A percentile compares a stretch with the other conserved stretches of the same genome.
Conservation (phyloP, 2,797 vertebrate species). For the Scyliorhinus canicula region DNA sequence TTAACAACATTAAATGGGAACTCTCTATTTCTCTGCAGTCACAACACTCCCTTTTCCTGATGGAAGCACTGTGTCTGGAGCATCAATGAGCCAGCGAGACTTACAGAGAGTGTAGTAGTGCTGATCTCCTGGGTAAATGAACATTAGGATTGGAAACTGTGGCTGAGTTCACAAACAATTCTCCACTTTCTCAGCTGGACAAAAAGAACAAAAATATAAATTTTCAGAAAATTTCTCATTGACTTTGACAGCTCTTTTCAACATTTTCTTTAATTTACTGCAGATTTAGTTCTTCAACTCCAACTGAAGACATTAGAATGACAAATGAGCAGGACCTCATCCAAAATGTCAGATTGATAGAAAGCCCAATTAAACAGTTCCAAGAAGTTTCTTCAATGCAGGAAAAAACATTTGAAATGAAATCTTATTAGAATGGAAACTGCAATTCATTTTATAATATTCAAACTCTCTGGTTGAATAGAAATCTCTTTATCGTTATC, state of each 20-base stretch:
- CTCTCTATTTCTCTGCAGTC: background rate
- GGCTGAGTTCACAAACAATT: background rate
- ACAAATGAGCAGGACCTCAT: constrained; percentile 19
- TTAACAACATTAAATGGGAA: background rate
- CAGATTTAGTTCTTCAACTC: constrained; percentile 10
- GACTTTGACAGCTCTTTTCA: constrained; percentile 28
- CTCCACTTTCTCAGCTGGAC: too few species aligned
- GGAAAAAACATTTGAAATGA: constrained; percentile 4
- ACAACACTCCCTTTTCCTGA: background rate
- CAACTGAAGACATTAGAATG: constrained; percentile 11
- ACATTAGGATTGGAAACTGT: background rate
- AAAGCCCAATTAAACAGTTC: background rate
- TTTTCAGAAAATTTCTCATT: background rate
- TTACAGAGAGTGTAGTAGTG: background rate
- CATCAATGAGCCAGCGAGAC: background rate
- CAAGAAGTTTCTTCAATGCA: background rate
- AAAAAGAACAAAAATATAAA: background rate
- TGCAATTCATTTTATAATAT: background rate
- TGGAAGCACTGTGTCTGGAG: background rate
- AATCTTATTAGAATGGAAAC: background rate
- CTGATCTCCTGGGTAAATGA: background rate
- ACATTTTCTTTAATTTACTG: constrained; percentile 23
- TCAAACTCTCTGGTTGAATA: background rate
- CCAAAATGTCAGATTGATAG: background rate
- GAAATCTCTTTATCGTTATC: background rate